Evolutionary conservation across 2,888 invertebrate species (phyloP), one percentile per base, ranked within the genome.

Genomic region (Tanypteryx hageni): DNA sequence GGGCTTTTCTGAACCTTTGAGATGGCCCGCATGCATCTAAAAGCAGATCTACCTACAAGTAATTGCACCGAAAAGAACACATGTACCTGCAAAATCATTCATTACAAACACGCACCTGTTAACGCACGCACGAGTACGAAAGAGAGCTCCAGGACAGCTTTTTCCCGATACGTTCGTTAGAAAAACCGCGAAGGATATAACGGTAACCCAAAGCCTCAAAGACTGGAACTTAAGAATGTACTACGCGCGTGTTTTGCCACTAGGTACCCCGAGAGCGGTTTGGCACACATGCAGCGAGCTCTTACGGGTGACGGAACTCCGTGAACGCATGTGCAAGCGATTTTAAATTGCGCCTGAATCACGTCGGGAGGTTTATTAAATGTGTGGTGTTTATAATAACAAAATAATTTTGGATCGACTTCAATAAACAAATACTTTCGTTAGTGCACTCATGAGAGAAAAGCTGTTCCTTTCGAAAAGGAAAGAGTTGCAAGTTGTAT

Each of bases 161-260:
- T 64, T 64, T 64, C 14, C 64, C 0, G 64, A 64, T 68, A n/a
- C 18, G 68, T 10, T 68, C 68, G 11, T 68, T 22, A n/a, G 68
- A n/a, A 68, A 44, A n/a, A 68, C 68, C 68, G 68, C 68, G 68
- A 68, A 68, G 68, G n/a, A 68, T 68, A 68, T 68, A 68, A 68
- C 68, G 68, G 68, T 68, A 68, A 68, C 68, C 68, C 13, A 68
- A 68, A n/a, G 68, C 68, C 68, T 68, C 68, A n/a, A 22, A 18
- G 68, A 68, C 22, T 68, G 0, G 68, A 68, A 68, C 68, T 18
- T 18, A 68, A 68, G 68, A 68, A n/a, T 68, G n/a, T 22, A 68
- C 7, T 4, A 18, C 68, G 68, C 68, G 68, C 68, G 68, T 68
- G 68, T n/a, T 68, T 68, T 68, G 68, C 18, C 18, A n/a, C 68